phyloP scores from a whole-genome alignment of 2,888 invertebrate species.

The Herminia tarsipennalis region DNA sequence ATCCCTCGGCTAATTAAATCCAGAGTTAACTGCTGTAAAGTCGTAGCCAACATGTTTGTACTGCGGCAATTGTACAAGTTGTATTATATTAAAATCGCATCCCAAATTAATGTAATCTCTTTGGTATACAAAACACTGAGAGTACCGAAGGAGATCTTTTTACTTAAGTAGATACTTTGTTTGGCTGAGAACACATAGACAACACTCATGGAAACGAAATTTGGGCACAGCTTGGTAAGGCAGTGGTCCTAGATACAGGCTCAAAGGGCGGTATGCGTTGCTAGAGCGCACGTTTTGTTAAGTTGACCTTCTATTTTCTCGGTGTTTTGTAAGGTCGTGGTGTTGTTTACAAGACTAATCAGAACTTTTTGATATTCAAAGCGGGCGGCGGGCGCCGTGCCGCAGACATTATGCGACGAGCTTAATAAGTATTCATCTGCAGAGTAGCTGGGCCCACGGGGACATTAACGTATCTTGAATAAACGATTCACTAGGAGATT shows the following conservation, averaged over 20 bases:
- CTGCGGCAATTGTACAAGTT: background rate
- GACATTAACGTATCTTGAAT: conserved; percentile 39
- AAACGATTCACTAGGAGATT: conserved; percentile 47
- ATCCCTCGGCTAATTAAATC: conserved; percentile 27
- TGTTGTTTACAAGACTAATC: conserved; percentile 38
- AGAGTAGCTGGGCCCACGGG: conserved; percentile 25
- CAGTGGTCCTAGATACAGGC: too few relatives aligned
- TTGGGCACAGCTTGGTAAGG: too few relatives aligned
- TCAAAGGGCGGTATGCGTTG: too few relatives aligned
- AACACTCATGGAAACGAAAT: too few relatives aligned
- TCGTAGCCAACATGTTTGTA: conserved; percentile 7
- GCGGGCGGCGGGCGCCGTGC: conserved; percentile 10
- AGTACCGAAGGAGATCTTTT: too few relatives aligned
- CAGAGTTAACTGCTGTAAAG: conserved; percentile 10
- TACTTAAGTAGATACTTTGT: too few relatives aligned
- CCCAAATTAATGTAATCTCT: conserved; percentile 24
- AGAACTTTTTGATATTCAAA: conserved; percentile 41
- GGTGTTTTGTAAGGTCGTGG: conserved; percentile 22
- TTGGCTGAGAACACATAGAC: too few relatives aligned
- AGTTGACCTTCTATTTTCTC: too few relatives aligned
- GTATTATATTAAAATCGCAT: conserved; percentile 10
- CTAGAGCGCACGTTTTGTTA: too few relatives aligned
- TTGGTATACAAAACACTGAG: too few relatives aligned
- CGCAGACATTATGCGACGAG: conserved; percentile 32
- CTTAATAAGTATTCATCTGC: conserved; percentile 47